Evolutionary conservation across 2,797 vertebrate genomes (phyloP).

Genomic region (Bucorvus abyssinicus): DNA sequence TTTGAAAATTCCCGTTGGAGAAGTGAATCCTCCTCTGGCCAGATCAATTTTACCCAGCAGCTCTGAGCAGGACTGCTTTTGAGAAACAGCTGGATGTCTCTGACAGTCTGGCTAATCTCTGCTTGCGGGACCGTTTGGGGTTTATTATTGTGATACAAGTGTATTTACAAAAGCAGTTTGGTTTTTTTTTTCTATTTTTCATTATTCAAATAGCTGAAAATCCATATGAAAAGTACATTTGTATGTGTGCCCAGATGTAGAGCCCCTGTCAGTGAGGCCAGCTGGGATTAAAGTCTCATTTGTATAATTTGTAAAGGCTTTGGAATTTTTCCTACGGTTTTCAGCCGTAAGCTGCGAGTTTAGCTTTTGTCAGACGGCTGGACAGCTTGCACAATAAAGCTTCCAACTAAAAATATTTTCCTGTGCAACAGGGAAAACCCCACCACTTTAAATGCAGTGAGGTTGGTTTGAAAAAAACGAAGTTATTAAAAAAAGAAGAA

Average conservation of each 20-base stretch:
- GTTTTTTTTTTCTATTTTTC: neutral
- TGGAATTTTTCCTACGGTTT: slow-evolving; percentile 35
- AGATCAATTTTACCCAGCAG: neutral
- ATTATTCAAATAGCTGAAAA: slow-evolving; percentile 35
- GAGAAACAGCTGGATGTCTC: slow-evolving; percentile 8
- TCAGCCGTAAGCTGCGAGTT: slow-evolving; percentile 22
- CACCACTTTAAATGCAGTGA: neutral
- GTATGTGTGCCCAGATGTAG: slow-evolving; percentile 19
- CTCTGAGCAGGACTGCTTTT: neutral
- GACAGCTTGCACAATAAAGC: slow-evolving; percentile 51
- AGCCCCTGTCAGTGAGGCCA: neutral
- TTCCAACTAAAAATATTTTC: slow-evolving; percentile 15
- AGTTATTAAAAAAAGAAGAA: neutral
- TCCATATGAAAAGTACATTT: slow-evolving; percentile 12
- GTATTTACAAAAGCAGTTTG: neutral
- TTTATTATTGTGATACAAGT: neutral
- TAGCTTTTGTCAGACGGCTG: slow-evolving; percentile 28
- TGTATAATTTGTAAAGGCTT: slow-evolving; percentile 60
- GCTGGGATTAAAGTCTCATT: slow-evolving; percentile 60
- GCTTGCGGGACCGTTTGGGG: neutral
- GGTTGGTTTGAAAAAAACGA: neutral
- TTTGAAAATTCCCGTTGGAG: neutral
- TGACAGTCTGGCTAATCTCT: slow-evolving; percentile 19
- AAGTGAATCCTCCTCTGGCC: neutral
- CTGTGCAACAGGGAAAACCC: neutral